Percentiles rank a stretch among this genome's conserved stretches.
Conservation (phyloP, 2,888 invertebrate genomes). For the Malthinus seriepunctatus region DNA sequence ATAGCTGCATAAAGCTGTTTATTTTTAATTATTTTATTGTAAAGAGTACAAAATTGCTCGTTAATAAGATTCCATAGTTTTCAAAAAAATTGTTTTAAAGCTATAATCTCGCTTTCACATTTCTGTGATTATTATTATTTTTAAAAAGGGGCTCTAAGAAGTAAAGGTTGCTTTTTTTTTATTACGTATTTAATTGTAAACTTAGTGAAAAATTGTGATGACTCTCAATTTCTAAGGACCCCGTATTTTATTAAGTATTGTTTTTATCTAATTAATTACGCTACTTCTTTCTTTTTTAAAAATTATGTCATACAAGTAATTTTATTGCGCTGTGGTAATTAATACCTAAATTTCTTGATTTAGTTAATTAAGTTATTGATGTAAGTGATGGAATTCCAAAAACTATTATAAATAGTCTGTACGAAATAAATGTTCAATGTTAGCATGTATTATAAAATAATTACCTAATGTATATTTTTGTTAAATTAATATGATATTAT, state of each 20-base stretch:
- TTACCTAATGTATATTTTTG: constrained; percentile 18
- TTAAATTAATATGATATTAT: constrained; percentile 15
- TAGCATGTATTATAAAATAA: constrained; percentile 4
- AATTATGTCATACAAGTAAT: constrained; percentile 2
- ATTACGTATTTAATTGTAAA: too few species aligned
- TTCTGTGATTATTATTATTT: background rate
- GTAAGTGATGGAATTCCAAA: constrained; percentile 23
- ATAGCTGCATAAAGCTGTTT: background rate
- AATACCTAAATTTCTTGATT: constrained; percentile 11
- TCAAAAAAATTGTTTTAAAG: background rate
- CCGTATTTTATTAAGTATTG: constrained; percentile 7
- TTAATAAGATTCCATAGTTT: background rate
- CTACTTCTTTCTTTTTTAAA: background rate
- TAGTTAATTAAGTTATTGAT: constrained; percentile 10
- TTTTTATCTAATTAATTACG: background rate
- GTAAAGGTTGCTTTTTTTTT: too few species aligned
- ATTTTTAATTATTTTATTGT: background rate
- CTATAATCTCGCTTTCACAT: background rate
- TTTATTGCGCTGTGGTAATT: constrained; percentile 24
- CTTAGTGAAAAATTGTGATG: too few species aligned
- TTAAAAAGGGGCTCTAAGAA: too few species aligned
- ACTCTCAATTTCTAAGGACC: too few species aligned
- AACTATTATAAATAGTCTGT: constrained; percentile 10
- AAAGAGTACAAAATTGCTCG: background rate
- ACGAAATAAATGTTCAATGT: constrained; percentile 11